Conservation (phyloP, 1,140 invertebrate genomes). For the Megalopta genalis region DNA sequence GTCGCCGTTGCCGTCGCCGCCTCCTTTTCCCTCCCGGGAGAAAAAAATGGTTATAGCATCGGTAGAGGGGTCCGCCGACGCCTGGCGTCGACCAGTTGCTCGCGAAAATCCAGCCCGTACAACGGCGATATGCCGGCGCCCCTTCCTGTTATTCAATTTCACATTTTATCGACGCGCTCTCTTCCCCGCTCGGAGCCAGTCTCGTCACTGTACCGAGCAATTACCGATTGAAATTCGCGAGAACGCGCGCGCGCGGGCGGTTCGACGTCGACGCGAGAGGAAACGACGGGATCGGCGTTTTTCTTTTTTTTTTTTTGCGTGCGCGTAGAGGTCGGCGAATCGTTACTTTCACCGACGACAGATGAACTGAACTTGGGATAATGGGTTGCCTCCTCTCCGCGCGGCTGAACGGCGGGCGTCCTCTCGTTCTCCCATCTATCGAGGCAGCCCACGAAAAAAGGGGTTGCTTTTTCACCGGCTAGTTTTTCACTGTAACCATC, state of each 20-base stretch:
- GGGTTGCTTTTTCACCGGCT: neutral
- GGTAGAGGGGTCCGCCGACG: constrained; percentile 30
- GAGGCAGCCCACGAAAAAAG: neutral
- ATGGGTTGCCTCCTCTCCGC: no score
- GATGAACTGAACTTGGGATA: neutral
- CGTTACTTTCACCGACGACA: no score
- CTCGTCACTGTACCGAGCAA: no score
- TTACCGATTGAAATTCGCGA: constrained; percentile 12
- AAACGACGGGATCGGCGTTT: no score
- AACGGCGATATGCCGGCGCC: neutral
- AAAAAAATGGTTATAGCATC: constrained; percentile 59
- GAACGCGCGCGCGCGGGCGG: neutral
- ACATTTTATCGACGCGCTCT: no score
- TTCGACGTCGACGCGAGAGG: no score
- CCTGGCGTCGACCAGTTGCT: constrained; percentile 28
- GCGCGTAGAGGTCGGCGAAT: no score
- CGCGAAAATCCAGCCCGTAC: neutral
- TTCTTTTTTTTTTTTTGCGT: no score
- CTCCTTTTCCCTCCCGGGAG: constrained; percentile 12
- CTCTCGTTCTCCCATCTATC: neutral
- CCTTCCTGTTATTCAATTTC: neutral
- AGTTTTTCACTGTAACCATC: constrained; percentile 27
- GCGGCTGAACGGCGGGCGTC: neutral
- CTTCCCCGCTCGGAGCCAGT: no score
- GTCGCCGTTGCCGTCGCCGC: constrained; percentile 49